These are phyloP conservation scores for Anastrepha obliqua DNA, from an alignment of 1,140 invertebrate species.

Conservation along the genomic window DNA sequence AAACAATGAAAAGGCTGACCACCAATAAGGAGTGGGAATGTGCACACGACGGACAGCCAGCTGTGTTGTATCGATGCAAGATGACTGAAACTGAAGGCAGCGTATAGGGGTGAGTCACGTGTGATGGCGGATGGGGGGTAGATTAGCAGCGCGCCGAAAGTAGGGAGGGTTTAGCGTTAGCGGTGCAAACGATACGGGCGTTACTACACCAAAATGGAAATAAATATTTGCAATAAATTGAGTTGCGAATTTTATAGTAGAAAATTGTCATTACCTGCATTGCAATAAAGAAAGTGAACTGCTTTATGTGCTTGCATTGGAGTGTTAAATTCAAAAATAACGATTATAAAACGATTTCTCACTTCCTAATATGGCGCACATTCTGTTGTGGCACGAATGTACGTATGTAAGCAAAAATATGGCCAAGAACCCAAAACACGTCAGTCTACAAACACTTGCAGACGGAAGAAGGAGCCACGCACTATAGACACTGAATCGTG, in stretches of 20 bases:
- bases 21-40: background rate
- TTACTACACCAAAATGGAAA: background rate
- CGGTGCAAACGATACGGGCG: background rate
- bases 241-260: background rate
- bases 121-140: background rate
- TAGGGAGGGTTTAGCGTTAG: background rate
- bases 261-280: background rate
- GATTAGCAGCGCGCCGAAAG: background rate
- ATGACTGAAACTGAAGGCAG: background rate
- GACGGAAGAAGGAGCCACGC: background rate
- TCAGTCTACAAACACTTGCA: too few species aligned
- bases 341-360: too few species aligned
- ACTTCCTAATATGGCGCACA: too few species aligned
- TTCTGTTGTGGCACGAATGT: background rate
- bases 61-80: background rate
- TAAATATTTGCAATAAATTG: background rate
- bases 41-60: background rate
- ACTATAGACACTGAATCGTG: background rate
- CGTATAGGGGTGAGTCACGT: slow-evolving; percentile 11
- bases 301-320: background rate
- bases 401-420: slow-evolving; percentile 12
- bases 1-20: slow-evolving; percentile 22
- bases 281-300: background rate
- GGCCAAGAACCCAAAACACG: background rate
- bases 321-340: background rate